These are phyloP conservation scores for Phallusia fumigata DNA, from an alignment of 23 tunicate species.

Conservation along the genomic window DNA sequence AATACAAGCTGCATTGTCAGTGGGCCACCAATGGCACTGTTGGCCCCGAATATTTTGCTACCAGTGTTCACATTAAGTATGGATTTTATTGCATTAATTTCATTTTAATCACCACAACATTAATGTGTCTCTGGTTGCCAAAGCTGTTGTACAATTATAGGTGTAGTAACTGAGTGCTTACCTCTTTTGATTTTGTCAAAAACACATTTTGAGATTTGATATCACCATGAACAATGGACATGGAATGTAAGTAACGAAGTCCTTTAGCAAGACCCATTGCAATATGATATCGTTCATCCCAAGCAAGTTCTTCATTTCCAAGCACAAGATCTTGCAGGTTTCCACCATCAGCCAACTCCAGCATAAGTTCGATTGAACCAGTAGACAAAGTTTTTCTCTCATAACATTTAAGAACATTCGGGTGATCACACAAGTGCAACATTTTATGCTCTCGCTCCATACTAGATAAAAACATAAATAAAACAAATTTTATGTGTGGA, in stretches of 20 bases:
- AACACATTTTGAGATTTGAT: not conserved
- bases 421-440: not conserved
- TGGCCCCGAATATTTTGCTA: too few relatives aligned
- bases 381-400: not conserved
- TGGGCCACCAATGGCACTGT: too few relatives aligned
- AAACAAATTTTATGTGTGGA: too few relatives aligned
- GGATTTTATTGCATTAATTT: too few relatives aligned
- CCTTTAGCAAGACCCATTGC: not conserved
- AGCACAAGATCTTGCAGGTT: slow-evolving; percentile 1
- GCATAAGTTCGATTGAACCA: not conserved
- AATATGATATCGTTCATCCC: not conserved
- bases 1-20: too few relatives aligned
- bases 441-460: not conserved
- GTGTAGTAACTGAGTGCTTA: too few relatives aligned
- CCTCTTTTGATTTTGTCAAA: not conserved
- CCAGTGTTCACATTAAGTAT: too few relatives aligned
- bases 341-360: not conserved
- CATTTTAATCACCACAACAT: too few relatives aligned
- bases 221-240: not conserved
- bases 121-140: too few relatives aligned
- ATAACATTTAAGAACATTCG: not conserved
- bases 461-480: not conserved
- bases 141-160: too few relatives aligned
- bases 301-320: not conserved
- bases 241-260: not conserved